A percentile compares a stretch with the other conserved stretches of the same genome.
phyloP scores from a whole-genome alignment of 2,113 vertebrate genomes.

The Piprites chloris region DNA sequence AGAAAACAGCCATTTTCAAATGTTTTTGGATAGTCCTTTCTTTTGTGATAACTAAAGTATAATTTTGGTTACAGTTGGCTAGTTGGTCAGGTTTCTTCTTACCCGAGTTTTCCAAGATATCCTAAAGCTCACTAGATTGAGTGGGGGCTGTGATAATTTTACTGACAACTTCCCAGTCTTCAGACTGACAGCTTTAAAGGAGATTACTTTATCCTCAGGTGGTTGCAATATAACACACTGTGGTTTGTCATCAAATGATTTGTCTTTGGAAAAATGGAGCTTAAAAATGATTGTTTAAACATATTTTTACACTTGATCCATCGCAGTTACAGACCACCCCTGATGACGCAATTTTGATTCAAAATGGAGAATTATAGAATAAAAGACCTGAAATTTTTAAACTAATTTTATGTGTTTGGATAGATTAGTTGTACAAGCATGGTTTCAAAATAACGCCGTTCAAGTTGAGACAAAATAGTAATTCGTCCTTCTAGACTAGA shows the following conservation, averaged over 20 bases:
- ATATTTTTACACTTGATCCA: neutral
- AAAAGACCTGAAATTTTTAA: neutral
- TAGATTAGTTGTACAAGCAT: neutral
- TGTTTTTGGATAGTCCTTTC: neutral
- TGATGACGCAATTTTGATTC: neutral
- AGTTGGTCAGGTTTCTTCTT: neutral
- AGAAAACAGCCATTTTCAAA: neutral
- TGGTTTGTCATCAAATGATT: neutral
- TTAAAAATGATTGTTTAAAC: neutral
- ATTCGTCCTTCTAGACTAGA: neutral
- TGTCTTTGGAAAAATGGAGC: neutral
- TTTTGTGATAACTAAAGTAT: neutral
- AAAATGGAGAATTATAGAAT: neutral
- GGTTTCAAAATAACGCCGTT: neutral
- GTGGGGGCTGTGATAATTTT: fast-evolving
- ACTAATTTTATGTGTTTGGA: neutral
- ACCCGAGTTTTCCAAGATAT: neutral
- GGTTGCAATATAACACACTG: neutral
- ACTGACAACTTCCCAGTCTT: neutral
- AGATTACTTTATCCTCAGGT: neutral
- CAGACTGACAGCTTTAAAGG: neutral
- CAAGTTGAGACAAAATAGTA: neutral
- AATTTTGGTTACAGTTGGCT: neutral
- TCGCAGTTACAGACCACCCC: neutral
- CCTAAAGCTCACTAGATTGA: neutral